Base-by-base conservation (phyloP, 2,888 invertebrate genomes). In the Ectemnius continuus region DNA sequence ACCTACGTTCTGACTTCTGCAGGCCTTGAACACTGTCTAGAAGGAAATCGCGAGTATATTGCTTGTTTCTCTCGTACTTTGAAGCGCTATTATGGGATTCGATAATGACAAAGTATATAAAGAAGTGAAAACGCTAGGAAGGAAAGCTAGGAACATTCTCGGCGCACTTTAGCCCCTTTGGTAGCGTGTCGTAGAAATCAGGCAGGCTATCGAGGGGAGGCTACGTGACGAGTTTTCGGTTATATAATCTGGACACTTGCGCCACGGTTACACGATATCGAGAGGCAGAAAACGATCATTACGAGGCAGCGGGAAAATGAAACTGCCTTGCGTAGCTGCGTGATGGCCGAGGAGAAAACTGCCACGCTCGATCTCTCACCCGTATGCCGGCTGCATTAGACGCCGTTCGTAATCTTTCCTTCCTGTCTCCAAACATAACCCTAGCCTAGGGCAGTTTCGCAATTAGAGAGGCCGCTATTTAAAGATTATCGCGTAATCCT, bases 261-360 rank as follows among this genome's bases (percentile, higher is more conserved):
- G 60, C 61, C 75, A 67, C 73, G 13, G 76, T 79, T 82, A 70
- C 70, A 61, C 59, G 73, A 70, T 64, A 68, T 56, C 64, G 75
- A 36, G 61, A 72, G 60, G 57, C 57, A 47, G 47, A 67, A 76
- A 76, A 76, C 67, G 76, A 71, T 74, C 64, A 60, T 68, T 70
- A 58, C 57, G 62, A 61, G 66, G 28, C 59, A 65, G 73, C 45
- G 62, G 67, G 62, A 57, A 75, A 75, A 76, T 28, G 61, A 71
- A 71, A 71, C 62, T 65, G 61, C 58, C 65, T 23, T 48, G 45
- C 57, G 56, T 36, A n/a, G 8, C 52, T 2, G 23, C 58, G 70
- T 70, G 67, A 6, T 11, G 36, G 8, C 8, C 36, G 8, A 36
- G 4, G 36, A 36, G 36, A 36, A 62, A 70, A 70, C 61, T 59